A percentile compares a stretch with the other conserved stretches of the same genome.
Conservation (phyloP, 2,113 vertebrate species). For the Elachura formosa region DNA sequence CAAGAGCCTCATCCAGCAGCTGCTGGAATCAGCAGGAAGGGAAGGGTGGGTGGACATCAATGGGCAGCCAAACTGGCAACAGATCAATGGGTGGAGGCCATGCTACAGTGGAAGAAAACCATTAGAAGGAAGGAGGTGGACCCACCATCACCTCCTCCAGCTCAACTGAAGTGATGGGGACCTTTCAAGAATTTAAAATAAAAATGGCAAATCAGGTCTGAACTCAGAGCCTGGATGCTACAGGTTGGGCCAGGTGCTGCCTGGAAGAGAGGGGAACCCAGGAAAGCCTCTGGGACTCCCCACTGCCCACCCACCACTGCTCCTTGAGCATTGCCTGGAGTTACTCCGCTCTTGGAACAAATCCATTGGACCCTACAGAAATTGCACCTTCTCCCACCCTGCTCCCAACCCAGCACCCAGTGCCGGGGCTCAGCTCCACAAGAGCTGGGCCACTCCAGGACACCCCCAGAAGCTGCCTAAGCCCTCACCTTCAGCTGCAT, state of each 20-base stretch:
- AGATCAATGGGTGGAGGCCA: neutral
- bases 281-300: neutral
- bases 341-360: neutral
- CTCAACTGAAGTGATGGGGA: neutral
- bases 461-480: neutral
- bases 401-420: neutral
- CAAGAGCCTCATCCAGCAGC: neutral
- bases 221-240: neutral
- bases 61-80: neutral
- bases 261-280: neutral
- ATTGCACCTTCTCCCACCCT: neutral
- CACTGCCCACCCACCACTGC: neutral
- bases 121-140: neutral
- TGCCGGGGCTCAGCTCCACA: neutral
- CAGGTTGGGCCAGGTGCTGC: neutral
- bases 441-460: neutral
- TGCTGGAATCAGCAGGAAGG: neutral
- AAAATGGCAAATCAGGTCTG: accelerated
- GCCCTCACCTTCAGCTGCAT: neutral
- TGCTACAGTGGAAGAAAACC: neutral
- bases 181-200: neutral
- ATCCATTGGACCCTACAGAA: neutral
- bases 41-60: neutral
- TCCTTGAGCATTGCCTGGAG: neutral
- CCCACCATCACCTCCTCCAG: neutral